Base-by-base conservation (phyloP, 2,888 invertebrate species). In the Drosophila fulvimacula region DNA sequence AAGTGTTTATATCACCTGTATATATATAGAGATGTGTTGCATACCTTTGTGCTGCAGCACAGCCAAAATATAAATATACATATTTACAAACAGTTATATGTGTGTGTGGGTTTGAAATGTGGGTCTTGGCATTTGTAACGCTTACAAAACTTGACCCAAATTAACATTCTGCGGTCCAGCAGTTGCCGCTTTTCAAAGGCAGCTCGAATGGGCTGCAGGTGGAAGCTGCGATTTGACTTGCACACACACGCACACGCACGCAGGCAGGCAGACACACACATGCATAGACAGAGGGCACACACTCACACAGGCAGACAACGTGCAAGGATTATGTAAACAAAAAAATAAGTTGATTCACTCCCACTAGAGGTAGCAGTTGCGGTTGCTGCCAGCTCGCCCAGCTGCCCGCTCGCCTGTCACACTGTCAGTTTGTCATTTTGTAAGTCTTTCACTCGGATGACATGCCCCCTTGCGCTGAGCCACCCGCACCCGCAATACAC, bases 271-370 rank as follows among this genome's bases (percentile, higher is more conserved):
- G 32, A 59, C 36, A 52, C 3, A 44, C 17, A n/a, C 41, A 66
- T 32, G 32, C 21, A 61, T 44, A 55, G 10, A 56, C 27, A 63
- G 11, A 19, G 30, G 19, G 21, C 21, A 60, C 36, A 60, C 9
- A 27, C 11, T 48, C 32, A 62, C 19, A 59, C 67, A 67, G 46
- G 48, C 46, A 88, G 75, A 81, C 88, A 84, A 81, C 76, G 88
- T 85, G 82, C 68, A 82, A 80, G 88, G 89, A 89, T 86, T 86
- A 86, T 86, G 85, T 86, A 86, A 86, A 86, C 85, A 86, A 89
- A 84, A 81, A 82, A 81, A 82, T 82, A 81, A 74, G 78, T 83
- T 87, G 79, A 73, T 71, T 73, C 48, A 48, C 79, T 79, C 19
- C 53, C 67, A 65, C 61, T 49, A 69, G 61, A 42, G 63, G 76